These are phyloP conservation scores for Catocala sponsa DNA, from an alignment of 2,888 invertebrate species.

Conservation along the genomic window DNA sequence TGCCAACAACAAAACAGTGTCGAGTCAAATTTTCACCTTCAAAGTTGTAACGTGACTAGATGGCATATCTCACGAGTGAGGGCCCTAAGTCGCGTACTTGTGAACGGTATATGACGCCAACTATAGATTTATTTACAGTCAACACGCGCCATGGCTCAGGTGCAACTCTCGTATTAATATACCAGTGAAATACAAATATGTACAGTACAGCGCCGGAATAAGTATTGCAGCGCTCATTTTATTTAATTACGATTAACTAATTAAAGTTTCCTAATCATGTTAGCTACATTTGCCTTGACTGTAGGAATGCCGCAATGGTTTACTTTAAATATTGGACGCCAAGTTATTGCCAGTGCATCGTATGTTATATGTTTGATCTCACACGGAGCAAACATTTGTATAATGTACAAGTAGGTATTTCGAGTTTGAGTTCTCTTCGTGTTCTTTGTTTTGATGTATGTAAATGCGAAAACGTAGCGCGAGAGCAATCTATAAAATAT, in stretches of 20 bases:
- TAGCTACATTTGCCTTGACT: not conserved
- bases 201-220: slow-evolving; percentile 53
- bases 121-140: slow-evolving; percentile 60
- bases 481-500: too few relatives aligned
- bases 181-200: slow-evolving; percentile 63
- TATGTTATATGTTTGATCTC: too few relatives aligned
- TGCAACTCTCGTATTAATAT: slow-evolving; percentile 67
- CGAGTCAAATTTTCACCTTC: slow-evolving; percentile 57
- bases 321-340: too few relatives aligned
- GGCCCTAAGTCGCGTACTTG: slow-evolving; percentile 53
- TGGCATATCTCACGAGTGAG: slow-evolving; percentile 57
- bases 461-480: too few relatives aligned
- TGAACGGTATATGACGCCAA: slow-evolving; percentile 45
- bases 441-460: too few relatives aligned
- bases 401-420: too few relatives aligned
- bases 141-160: slow-evolving; percentile 59
- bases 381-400: too few relatives aligned
- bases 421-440: too few relatives aligned
- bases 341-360: too few relatives aligned
- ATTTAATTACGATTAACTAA: slow-evolving; percentile 22
- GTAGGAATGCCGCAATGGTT: too few relatives aligned
- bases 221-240: slow-evolving; percentile 23
- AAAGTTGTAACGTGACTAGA: slow-evolving; percentile 65
- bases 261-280: not conserved
- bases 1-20: slow-evolving; percentile 38